These are phyloP conservation scores for Oxyscelio sp. DNA, from an alignment of 2,888 invertebrate genomes.

Conservation along the genomic window DNA sequence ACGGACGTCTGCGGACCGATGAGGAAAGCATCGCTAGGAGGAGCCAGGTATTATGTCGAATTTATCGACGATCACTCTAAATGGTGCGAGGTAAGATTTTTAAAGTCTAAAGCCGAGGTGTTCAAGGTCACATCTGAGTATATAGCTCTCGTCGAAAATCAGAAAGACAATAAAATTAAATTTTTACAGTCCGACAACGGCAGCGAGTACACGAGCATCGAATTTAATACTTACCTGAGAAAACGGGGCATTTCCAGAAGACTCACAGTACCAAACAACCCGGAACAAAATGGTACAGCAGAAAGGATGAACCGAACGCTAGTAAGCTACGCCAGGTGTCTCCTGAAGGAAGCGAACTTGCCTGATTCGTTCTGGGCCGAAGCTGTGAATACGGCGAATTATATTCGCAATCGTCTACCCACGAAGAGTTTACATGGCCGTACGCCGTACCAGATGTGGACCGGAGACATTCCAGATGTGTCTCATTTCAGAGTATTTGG, in stretches of 20 bases:
- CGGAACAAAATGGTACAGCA: slow-evolving; percentile 7
- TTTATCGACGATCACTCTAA: slow-evolving; percentile 25
- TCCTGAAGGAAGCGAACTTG: slow-evolving; percentile 15
- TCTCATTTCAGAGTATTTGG: slow-evolving; percentile 10
- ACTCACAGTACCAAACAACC: background rate
- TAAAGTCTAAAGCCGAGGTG: slow-evolving; percentile 10
- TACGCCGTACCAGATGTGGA: slow-evolving; percentile 27
- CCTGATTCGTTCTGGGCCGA: no score
- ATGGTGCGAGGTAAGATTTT: slow-evolving; percentile 1
- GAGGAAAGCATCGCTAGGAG: background rate
- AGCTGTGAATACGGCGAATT: no score
- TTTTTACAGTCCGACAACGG: slow-evolving; percentile 60
- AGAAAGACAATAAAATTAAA: slow-evolving; percentile 59
- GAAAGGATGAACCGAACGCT: slow-evolving; percentile 10
- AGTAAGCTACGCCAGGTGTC: slow-evolving; percentile 12
- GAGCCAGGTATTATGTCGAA: background rate
- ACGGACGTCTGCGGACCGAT: slow-evolving; percentile 29
- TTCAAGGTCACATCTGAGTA: background rate
- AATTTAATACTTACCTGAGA: slow-evolving; percentile 14
- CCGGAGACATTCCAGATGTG: background rate
- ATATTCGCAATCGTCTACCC: no score
- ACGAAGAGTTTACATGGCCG: slow-evolving; percentile 11
- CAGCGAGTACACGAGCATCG: background rate
- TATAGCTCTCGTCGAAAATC: slow-evolving; percentile 10
- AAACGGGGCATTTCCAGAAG: slow-evolving; percentile 4